These are phyloP conservation scores for Phenganax subtilis DNA, from an alignment of 92 coral and sea anemone genomes.

Conservation along the genomic window DNA sequence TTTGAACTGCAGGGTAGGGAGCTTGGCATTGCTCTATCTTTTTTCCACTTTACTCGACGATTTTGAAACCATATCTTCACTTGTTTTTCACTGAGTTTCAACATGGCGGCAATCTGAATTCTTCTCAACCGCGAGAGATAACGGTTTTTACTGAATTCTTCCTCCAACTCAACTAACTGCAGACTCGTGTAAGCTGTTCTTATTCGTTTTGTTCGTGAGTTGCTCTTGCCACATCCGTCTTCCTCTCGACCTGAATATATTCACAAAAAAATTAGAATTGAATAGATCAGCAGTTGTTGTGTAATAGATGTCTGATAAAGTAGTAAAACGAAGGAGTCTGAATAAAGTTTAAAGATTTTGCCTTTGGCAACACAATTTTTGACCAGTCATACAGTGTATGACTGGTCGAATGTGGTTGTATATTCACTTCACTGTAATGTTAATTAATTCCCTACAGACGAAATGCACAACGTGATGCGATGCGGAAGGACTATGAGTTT, in stretches of 20 bases:
- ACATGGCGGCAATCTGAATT: constrained; percentile 93
- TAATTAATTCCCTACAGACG: constrained; percentile 28
- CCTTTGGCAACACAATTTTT: too few species aligned
- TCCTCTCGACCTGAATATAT: constrained; percentile 70
- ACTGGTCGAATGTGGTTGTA: neutral
- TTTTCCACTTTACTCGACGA: constrained; percentile 98
- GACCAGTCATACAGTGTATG: too few species aligned
- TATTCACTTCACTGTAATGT: constrained; percentile 24
- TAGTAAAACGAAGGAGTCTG: too few species aligned
- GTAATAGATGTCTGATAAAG: too few species aligned
- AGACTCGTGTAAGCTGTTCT: constrained; percentile 96
- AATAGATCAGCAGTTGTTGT: too few species aligned
- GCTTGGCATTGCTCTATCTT: constrained; percentile 55
- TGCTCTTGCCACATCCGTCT: constrained; percentile 59
- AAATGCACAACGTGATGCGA: too few species aligned
- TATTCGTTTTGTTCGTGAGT: constrained; percentile 88
- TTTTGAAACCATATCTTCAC: constrained; percentile 99
- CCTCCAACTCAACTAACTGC: constrained; percentile 86
- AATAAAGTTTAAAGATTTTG: too few species aligned
- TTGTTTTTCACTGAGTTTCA: constrained; percentile 91
- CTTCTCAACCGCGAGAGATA: constrained; percentile 86
- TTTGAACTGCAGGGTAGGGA: neutral
- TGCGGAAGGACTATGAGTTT: too few species aligned
- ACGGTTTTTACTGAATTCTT: constrained; percentile 96
- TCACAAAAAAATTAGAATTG: too few species aligned